Evolutionary conservation across 1,140 invertebrate genomes (phyloP).

Genomic region (Elysia chlorotica): DNA sequence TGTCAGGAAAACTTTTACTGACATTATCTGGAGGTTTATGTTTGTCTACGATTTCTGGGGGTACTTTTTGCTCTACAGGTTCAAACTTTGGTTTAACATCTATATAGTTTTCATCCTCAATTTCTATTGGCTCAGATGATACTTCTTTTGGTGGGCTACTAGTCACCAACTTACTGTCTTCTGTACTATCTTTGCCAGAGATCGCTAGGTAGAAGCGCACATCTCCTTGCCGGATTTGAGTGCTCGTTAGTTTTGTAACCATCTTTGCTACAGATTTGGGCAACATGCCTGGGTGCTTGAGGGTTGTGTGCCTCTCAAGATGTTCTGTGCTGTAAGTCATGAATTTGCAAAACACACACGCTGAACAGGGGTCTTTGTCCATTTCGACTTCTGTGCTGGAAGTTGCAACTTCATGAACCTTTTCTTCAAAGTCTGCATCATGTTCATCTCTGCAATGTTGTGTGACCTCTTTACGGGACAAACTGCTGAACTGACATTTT

Average conservation of each 20-base stretch:
- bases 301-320: slow-evolving; percentile 12
- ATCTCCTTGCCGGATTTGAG: slow-evolving; percentile 3
- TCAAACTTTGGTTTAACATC: slow-evolving; percentile 10
- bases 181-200: neutral
- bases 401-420: neutral
- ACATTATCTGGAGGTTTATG: no score
- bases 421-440: neutral
- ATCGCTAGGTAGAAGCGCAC: slow-evolving; percentile 6
- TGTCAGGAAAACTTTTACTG: no score
- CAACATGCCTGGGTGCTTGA: slow-evolving; percentile 13
- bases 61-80: no score
- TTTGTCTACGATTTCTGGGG: no score
- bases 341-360: slow-evolving; percentile 15
- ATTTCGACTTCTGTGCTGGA: slow-evolving; percentile 11
- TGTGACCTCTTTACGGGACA: slow-evolving; percentile 4
- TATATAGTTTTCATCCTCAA: neutral
- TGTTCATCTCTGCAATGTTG: slow-evolving; percentile 19
- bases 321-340: slow-evolving; percentile 24
- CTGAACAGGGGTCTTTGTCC: slow-evolving; percentile 24
- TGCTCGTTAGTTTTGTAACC: slow-evolving; percentile 11
- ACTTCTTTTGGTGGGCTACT: neutral
- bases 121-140: neutral
- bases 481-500: slow-evolving; percentile 14
- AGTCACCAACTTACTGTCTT: neutral
- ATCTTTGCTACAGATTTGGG: slow-evolving; percentile 20